Conservation (phyloP, 2,797 vertebrate genomes). For the Acridotheres tristis region DNA sequence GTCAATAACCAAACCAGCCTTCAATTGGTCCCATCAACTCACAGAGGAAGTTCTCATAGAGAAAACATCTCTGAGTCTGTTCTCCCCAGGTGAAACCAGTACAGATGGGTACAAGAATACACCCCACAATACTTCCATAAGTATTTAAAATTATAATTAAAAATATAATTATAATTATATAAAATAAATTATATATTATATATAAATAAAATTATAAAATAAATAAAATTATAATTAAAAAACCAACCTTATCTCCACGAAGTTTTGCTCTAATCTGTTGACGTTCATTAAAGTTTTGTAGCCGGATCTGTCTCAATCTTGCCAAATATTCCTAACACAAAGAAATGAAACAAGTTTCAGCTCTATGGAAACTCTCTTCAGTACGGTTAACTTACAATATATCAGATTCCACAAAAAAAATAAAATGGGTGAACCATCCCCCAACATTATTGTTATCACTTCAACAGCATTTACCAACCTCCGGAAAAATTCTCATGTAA, state of each 20-base stretch:
- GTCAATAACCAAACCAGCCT: too few species aligned
- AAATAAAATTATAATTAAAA: neutral
- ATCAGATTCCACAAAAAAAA: constrained; percentile 12
- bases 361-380: neutral
- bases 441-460: neutral
- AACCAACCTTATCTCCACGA: constrained; percentile 91
- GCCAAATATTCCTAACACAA: constrained; percentile 89
- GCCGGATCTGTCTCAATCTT: constrained; percentile 91
- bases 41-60: too few species aligned
- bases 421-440: neutral
- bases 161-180: too few species aligned
- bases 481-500: neutral
- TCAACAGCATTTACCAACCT: neutral
- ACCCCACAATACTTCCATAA: neutral
- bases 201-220: too few species aligned
- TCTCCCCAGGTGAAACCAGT: too few species aligned
- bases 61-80: too few species aligned
- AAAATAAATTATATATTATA: too few species aligned
- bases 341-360: neutral
- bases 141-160: neutral
- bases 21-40: too few species aligned
- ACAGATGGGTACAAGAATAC: neutral
- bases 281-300: constrained; percentile 98
- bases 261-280: constrained; percentile 97
- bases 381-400: neutral